These are phyloP conservation scores for Eulemur mongoz DNA, from an alignment of 2,797 vertebrate genomes.

Conservation along the genomic window DNA sequence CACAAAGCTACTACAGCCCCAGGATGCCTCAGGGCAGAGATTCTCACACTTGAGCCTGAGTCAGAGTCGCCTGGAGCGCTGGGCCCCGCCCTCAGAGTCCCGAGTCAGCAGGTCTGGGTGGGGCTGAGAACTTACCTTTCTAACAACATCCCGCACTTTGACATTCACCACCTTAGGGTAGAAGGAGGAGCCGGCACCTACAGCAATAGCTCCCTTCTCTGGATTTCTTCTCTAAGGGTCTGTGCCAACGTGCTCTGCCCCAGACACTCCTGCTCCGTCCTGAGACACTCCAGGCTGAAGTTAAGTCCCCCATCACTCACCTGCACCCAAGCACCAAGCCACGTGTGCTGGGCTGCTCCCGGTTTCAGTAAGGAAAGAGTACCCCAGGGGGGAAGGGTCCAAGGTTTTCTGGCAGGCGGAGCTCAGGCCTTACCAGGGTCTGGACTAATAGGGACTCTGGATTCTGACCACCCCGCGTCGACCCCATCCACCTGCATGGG, in stretches of 20 bases:
- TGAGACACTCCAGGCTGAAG: too few species aligned
- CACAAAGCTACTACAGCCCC: neutral
- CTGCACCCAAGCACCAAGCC: neutral
- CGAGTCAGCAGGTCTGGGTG: neutral
- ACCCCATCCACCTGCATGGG: accelerated
- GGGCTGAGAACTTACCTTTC: neutral
- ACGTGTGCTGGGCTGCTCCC: neutral
- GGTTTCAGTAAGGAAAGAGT: neutral
- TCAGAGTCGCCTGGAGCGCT: neutral
- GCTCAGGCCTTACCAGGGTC: neutral
- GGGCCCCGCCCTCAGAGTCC: neutral
- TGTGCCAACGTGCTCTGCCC: accelerated
- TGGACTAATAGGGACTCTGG: neutral
- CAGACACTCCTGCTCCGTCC: too few species aligned
- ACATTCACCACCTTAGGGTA: neutral
- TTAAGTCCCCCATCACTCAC: neutral
- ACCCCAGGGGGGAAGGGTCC: too few species aligned
- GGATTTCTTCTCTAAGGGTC: neutral
- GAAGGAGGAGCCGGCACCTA: neutral
- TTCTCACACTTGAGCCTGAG: neutral
- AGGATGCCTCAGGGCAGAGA: neutral
- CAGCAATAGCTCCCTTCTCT: neutral
- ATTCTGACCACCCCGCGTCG: accelerated
- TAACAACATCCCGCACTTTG: neutral
- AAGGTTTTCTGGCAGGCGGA: neutral